These are phyloP conservation scores for Sphenodon punctatus DNA, from an alignment of 2,797 vertebrate genomes.

Conservation along the genomic window DNA sequence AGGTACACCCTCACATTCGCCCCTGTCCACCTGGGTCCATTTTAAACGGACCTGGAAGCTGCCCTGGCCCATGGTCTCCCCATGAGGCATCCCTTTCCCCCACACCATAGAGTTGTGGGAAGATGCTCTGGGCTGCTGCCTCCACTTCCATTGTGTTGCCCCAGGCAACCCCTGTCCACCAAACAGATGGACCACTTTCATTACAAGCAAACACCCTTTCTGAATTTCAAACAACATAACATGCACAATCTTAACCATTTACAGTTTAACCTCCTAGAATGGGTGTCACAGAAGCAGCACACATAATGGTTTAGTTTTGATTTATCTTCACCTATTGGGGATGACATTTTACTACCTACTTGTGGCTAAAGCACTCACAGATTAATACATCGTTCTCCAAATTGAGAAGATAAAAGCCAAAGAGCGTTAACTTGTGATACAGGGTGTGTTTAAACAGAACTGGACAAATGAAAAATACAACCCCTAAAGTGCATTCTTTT, in stretches of 20 bases:
- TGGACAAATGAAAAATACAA: slow-evolving; percentile 67
- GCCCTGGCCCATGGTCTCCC: too few species aligned
- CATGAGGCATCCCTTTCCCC: too few species aligned
- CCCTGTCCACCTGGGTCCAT: too few species aligned
- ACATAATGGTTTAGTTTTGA: slow-evolving; percentile 65
- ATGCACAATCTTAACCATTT: slow-evolving; percentile 41
- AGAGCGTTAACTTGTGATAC: slow-evolving; percentile 67
- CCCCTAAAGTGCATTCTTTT: slow-evolving; percentile 60
- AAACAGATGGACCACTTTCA: too few species aligned
- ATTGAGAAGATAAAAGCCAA: slow-evolving; percentile 67
- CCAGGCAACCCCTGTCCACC: too few species aligned
- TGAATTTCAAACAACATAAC: slow-evolving; percentile 46
- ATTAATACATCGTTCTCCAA: slow-evolving; percentile 67
- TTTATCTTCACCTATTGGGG: slow-evolving; percentile 63
- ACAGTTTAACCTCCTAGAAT: slow-evolving; percentile 53
- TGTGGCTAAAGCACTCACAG: slow-evolving; percentile 51
- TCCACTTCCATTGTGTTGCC: too few species aligned
- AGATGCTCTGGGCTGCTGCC: too few species aligned
- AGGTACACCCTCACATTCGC: too few species aligned
- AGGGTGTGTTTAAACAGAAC: slow-evolving; percentile 65
- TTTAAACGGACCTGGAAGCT: too few species aligned
- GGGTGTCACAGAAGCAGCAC: slow-evolving; percentile 48
- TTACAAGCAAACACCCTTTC: slow-evolving; percentile 30
- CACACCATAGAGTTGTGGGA: too few species aligned
- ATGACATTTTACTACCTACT: slow-evolving; percentile 45